Evolutionary conservation across 2,888 invertebrate species (phyloP).

Genomic region (Nemurella pictetii): DNA sequence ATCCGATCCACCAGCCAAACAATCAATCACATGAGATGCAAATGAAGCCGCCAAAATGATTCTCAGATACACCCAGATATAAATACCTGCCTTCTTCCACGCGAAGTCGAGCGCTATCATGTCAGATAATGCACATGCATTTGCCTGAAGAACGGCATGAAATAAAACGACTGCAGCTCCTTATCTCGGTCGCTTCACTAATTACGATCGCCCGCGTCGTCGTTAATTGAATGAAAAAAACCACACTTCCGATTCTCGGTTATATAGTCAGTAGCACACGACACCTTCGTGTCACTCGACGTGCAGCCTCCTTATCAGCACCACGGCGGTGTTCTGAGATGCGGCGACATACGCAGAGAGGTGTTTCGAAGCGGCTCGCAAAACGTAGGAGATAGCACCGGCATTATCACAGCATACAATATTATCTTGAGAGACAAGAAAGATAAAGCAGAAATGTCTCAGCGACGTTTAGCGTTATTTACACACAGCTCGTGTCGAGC

Average conservation of each 20-base stretch:
- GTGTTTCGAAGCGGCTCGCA: not conserved
- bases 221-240: slow-evolving; percentile 3
- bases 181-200: not conserved
- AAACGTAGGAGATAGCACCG: slow-evolving; percentile 1
- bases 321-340: not conserved
- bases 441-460: slow-evolving; percentile 10
- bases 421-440: slow-evolving; percentile 19
- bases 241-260: not conserved
- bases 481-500: not conserved
- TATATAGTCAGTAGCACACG: not conserved
- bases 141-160: not conserved
- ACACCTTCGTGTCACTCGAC: not conserved
- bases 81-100: not conserved
- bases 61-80: not conserved
- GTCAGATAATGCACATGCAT: not conserved
- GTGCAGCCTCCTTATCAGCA: not conserved
- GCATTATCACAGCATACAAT: slow-evolving; percentile 8
- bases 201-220: not conserved
- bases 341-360: not conserved
- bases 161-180: not conserved
- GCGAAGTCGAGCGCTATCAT: not conserved
- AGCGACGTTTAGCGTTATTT: not conserved
- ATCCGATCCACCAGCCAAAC: not conserved
- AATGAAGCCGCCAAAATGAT: not conserved
- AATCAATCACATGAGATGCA: not conserved